Percentiles rank a stretch among this genome's conserved stretches.
Evolutionary conservation across 2,888 invertebrate genomes (phyloP).

Genomic region (Drosophila cracens): DNA sequence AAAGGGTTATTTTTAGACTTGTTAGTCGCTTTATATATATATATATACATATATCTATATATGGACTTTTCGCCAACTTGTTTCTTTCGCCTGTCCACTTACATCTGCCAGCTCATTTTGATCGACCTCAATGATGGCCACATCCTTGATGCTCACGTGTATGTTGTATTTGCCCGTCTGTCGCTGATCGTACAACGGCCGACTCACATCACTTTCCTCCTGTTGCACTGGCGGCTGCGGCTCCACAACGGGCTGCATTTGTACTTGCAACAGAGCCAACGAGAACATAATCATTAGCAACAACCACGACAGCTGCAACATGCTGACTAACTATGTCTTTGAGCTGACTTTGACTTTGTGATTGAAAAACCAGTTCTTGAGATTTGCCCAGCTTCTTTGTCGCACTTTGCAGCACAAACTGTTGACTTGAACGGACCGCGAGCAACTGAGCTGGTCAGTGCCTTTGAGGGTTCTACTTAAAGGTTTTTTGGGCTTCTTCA

Average conservation of each 20-base stretch:
- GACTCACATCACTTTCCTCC: slow-evolving; percentile 57
- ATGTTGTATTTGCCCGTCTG: slow-evolving; percentile 93
- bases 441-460: slow-evolving; percentile 53
- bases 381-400: not conserved
- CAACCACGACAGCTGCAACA: slow-evolving; percentile 44
- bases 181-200: slow-evolving; percentile 87
- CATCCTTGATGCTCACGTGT: slow-evolving; percentile 91
- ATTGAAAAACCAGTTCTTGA: slow-evolving; percentile 54
- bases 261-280: slow-evolving; percentile 35
- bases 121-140: slow-evolving; percentile 88
- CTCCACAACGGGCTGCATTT: slow-evolving; percentile 46
- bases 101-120: slow-evolving; percentile 82
- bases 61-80: slow-evolving; percentile 14
- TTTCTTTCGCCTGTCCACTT: slow-evolving; percentile 45
- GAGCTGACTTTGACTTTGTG: slow-evolving; percentile 14
- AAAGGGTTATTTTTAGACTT: slow-evolving; percentile 70
- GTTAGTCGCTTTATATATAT: slow-evolving; percentile 27
- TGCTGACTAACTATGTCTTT: slow-evolving; percentile 16
- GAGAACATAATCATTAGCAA: slow-evolving; percentile 37
- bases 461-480: slow-evolving; percentile 61
- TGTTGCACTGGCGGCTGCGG: not conserved
- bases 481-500: slow-evolving; percentile 43
- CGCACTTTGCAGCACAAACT: slow-evolving; percentile 28
- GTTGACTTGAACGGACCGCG: slow-evolving; percentile 47
- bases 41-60: not conserved